These are phyloP conservation scores for Archivesica marissinica DNA, from an alignment of 1,140 invertebrate species.

Conservation along the genomic window DNA sequence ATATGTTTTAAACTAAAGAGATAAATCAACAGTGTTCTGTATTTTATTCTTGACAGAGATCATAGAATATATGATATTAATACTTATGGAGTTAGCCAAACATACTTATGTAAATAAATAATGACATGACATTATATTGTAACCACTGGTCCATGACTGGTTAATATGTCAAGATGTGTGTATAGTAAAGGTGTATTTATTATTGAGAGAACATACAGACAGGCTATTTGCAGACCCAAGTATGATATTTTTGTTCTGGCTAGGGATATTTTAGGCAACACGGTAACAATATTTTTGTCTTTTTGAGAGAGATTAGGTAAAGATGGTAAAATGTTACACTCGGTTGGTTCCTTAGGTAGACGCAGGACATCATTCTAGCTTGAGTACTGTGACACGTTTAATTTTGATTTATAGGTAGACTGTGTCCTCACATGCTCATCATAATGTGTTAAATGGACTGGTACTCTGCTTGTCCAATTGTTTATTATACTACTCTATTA, in stretches of 20 bases:
- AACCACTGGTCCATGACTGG: constrained; percentile 1
- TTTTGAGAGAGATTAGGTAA: neutral
- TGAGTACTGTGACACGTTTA: constrained; percentile 12
- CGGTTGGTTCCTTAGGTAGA: neutral
- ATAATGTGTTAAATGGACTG: neutral
- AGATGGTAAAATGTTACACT: neutral
- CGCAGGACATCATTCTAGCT: neutral
- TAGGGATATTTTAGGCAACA: constrained; percentile 6
- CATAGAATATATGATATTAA: no score
- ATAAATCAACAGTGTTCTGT: no score
- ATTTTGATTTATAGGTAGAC: constrained; percentile 35
- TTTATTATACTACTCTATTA: no score
- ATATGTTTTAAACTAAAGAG: no score
- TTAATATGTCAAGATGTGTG: constrained; percentile 1
- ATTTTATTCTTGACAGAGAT: no score
- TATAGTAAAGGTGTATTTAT: no score
- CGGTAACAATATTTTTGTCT: neutral
- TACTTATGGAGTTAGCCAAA: no score
- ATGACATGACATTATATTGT: constrained; percentile 16
- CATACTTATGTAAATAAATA: constrained; percentile 16
- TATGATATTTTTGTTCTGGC: neutral
- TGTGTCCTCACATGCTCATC: neutral
- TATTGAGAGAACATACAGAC: no score
- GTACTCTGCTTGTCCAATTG: neutral
- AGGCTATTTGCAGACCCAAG: neutral